A percentile compares a stretch with the other conserved stretches of the same genome.
Conservation (phyloP, 2,797 vertebrate species). For the Enteromius anoplus region DNA sequence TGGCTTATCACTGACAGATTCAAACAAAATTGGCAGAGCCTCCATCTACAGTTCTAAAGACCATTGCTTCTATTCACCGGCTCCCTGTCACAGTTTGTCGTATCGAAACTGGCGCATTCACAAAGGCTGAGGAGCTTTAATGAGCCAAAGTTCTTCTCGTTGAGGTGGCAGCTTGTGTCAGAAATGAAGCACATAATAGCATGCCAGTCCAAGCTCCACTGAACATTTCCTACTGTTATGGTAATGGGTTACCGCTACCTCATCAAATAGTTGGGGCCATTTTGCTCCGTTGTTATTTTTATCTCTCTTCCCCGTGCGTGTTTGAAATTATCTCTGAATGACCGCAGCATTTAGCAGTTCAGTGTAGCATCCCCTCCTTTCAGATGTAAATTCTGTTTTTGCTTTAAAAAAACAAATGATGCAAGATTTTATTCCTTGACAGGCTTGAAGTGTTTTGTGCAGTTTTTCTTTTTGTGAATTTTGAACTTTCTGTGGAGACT, state of each 20-base stretch:
- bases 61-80: constrained; percentile 53
- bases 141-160: constrained; percentile 69
- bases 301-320: constrained; percentile 53
- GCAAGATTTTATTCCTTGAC: constrained; percentile 47
- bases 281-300: constrained; percentile 55
- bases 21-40: constrained; percentile 56
- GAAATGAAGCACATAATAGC: constrained; percentile 73
- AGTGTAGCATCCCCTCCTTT: constrained; percentile 46
- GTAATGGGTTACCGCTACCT: constrained; percentile 65
- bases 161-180: constrained; percentile 69
- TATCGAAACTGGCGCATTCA: constrained; percentile 68
- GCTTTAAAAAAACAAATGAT: constrained; percentile 40
- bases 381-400: constrained; percentile 57
- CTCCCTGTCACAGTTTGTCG: constrained; percentile 66
- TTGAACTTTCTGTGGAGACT: constrained; percentile 30
- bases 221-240: constrained; percentile 70
- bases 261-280: constrained; percentile 55
- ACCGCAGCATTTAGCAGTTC: constrained; percentile 48
- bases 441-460: constrained; percentile 29
- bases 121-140: constrained; percentile 72
- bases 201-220: constrained; percentile 65
- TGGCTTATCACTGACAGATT: constrained; percentile 20
- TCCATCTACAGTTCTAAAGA: constrained; percentile 56
- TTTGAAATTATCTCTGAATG: constrained; percentile 62
- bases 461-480: constrained; percentile 26